Evolutionary conservation across 2,888 invertebrate species (phyloP).

Genomic region (Andrena flavipes): DNA sequence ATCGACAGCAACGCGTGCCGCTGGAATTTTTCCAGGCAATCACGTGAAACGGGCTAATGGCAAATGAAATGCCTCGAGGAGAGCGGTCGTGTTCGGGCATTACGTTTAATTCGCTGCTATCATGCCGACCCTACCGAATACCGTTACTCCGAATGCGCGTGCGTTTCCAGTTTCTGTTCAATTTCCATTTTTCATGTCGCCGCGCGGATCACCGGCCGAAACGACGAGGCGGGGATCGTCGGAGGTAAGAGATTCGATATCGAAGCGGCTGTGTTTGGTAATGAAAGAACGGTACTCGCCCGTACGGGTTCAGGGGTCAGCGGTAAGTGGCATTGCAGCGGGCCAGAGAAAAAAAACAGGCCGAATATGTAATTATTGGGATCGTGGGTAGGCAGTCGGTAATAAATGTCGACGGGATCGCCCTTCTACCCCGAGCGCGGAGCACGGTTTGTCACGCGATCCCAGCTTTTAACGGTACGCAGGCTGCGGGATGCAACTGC

Average conservation of each 20-base stretch:
- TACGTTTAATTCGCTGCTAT: slow-evolving; percentile 11
- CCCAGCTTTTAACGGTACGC: slow-evolving; percentile 46
- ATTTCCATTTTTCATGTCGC: slow-evolving; percentile 43
- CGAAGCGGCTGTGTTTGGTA: slow-evolving; percentile 61
- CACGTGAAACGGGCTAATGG: slow-evolving; percentile 6
- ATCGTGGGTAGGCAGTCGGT: slow-evolving; percentile 30
- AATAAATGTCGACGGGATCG: slow-evolving; percentile 56
- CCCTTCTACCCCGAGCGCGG: slow-evolving; percentile 28
- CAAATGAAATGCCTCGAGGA: background rate
- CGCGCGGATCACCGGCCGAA: background rate
- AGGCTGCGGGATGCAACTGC: background rate
- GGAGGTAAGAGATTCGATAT: slow-evolving; percentile 33
- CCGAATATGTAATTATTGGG: slow-evolving; percentile 59
- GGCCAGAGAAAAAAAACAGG: slow-evolving; percentile 45
- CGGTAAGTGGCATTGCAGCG: slow-evolving; percentile 67
- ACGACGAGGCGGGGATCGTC: background rate
- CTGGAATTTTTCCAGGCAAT: slow-evolving; percentile 16
- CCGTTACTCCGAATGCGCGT: slow-evolving; percentile 23
- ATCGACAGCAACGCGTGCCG: background rate
- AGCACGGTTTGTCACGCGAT: slow-evolving; percentile 59
- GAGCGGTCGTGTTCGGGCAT: background rate
- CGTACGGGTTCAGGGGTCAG: slow-evolving; percentile 68
- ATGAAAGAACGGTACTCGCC: slow-evolving; percentile 70
- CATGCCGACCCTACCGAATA: slow-evolving; percentile 2
- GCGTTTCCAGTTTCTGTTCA: slow-evolving; percentile 28